Base-by-base conservation (phyloP, 92 coral and sea anemone genomes). In the Phenganax marumi region DNA sequence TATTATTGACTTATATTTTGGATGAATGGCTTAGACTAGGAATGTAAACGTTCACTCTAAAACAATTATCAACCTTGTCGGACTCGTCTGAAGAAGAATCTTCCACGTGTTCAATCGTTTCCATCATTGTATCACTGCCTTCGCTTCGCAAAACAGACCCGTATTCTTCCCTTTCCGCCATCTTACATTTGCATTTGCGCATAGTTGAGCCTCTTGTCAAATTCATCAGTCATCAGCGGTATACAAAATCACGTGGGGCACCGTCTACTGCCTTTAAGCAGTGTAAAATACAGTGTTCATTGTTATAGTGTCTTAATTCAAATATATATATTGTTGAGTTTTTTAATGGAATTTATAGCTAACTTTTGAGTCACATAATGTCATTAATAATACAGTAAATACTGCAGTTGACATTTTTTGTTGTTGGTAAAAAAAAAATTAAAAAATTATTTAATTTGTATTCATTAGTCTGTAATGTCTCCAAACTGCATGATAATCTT, bases 241-340 rank as follows among this genome's bases (percentile, higher is more conserved):
- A 48, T 68, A 7, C 13, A 33, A 70, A 51, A 39, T 70, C 75
- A 70, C 52, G 6, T 70, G 75, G 75, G 75, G 75, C 43, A 51
- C 50, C 43, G 75, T 19, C 25, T 49, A 18, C 21, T 43, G 75
- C 75, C 75, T 70, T 26, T 70, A 70, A 70, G 43, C 43, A 18
- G 26, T 63, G 70, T 63, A 63, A 63, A 23, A 63, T 63, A 63
- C 63, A 56, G 63, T 56, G 43, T 33, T 33, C 43, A 33, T 33
- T 33, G 43, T 33, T 33, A 33, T 33, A 33, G 43, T 33, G 43
- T 33, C 43, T 33, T 5, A 2, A 33, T 33, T 33, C 43, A 1
- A 33, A 33, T 33, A 33, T 33, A 2, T 33, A 33, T 33, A 33
- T 33, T 33, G 43, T 33, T 33, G 43, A 33, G 43, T 33, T 33